phyloP scores from a whole-genome alignment of 2,888 invertebrate genomes.

The Ptilodon capucinus region DNA sequence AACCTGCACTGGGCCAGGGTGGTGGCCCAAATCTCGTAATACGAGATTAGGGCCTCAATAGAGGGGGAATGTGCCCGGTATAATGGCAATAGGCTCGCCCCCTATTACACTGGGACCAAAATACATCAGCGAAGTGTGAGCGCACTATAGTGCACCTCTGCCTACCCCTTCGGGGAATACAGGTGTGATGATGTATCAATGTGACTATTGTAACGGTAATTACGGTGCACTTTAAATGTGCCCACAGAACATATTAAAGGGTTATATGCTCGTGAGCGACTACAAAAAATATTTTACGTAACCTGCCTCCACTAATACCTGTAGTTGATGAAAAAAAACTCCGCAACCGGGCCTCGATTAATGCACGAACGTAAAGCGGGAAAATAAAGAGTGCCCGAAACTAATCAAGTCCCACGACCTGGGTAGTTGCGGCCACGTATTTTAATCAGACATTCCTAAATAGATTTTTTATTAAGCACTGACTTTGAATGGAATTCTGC shows the following conservation, averaged over 20 bases:
- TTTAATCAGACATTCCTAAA: slow-evolving; percentile 76
- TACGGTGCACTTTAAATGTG: neutral
- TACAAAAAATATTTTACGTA: slow-evolving; percentile 15
- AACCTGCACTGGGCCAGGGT: no score
- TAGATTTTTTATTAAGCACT: slow-evolving; percentile 55
- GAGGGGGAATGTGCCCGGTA: no score
- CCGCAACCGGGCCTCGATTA: slow-evolving; percentile 48
- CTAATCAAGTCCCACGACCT: slow-evolving; percentile 72
- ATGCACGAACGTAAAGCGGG: slow-evolving; percentile 54
- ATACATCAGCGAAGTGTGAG: no score
- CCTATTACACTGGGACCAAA: no score
- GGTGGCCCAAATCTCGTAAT: no score
- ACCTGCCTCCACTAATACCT: slow-evolving; percentile 23
- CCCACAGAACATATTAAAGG: neutral
- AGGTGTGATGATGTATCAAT: no score
- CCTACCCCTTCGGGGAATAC: no score
- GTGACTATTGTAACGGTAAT: no score
- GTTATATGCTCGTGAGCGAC: slow-evolving; percentile 15
- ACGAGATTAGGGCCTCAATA: no score
- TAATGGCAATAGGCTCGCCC: no score
- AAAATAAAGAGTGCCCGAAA: slow-evolving; percentile 66
- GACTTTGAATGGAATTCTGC: slow-evolving; percentile 38
- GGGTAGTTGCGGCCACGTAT: slow-evolving; percentile 53
- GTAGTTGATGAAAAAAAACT: slow-evolving; percentile 30
- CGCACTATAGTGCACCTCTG: no score